Conservation (phyloP, 2,113 vertebrate genomes). For the Morone saxatilis region DNA sequence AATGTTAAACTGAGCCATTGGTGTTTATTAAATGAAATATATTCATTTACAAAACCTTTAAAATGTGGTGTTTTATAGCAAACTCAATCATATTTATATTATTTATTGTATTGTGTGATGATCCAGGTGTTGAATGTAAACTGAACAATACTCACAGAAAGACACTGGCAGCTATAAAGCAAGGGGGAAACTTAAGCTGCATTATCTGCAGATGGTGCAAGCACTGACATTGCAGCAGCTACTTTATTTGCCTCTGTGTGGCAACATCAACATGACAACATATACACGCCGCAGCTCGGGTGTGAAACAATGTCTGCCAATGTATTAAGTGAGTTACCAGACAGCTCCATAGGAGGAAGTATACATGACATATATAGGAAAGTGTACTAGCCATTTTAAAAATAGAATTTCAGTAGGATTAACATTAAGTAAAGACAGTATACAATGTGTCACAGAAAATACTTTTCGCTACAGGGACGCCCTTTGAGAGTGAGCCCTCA, state of each 20-base stretch:
- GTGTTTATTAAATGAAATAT: background rate
- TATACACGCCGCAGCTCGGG: background rate
- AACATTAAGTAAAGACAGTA: background rate
- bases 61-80: background rate
- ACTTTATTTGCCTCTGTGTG: too few relatives aligned
- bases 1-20: background rate
- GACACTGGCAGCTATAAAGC: too few relatives aligned
- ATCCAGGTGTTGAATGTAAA: too few relatives aligned
- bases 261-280: background rate
- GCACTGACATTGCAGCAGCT: too few relatives aligned
- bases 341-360: background rate
- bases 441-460: background rate
- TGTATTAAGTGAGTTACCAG: background rate
- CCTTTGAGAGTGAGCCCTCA: conserved; percentile 80
- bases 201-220: too few relatives aligned
- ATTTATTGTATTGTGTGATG: too few relatives aligned
- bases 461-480: conserved; percentile 77
- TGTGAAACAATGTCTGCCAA: background rate
- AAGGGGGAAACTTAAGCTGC: too few relatives aligned
- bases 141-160: too few relatives aligned
- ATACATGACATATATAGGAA: too few relatives aligned
- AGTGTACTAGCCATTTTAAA: too few relatives aligned
- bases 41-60: background rate
- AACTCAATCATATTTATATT: background rate
- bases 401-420: background rate